Evolutionary conservation across 2,797 vertebrate genomes (phyloP).

Genomic region (Picus viridis): DNA sequence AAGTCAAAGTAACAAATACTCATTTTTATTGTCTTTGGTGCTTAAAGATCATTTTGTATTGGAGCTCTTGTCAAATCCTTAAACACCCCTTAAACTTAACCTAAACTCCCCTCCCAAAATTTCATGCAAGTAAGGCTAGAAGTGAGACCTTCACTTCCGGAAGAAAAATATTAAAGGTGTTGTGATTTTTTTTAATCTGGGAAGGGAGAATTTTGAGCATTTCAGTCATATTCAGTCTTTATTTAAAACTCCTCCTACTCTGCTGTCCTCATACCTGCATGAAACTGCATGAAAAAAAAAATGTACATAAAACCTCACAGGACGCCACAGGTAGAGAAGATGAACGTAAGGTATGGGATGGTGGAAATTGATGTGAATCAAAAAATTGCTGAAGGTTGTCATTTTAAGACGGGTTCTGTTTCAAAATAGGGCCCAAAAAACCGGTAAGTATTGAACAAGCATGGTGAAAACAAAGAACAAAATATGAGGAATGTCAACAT

Average conservation of each 20-base stretch:
- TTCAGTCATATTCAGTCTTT: not conserved
- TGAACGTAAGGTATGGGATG: not conserved
- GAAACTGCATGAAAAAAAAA: not conserved
- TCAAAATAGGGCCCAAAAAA: not conserved
- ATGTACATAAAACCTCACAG: not conserved
- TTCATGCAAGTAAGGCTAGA: not conserved
- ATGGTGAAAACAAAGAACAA: not conserved
- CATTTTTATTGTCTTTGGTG: not conserved
- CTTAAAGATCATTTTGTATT: not conserved
- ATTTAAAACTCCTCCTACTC: not conserved
- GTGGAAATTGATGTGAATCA: not conserved
- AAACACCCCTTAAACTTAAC: not conserved
- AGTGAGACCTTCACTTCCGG: not conserved
- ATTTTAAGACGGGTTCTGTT: not conserved
- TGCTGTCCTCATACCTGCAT: not conserved
- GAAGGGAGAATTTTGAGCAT: not conserved
- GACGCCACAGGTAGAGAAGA: not conserved
- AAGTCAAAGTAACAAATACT: not conserved
- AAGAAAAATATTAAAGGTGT: not conserved
- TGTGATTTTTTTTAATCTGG: not conserved
- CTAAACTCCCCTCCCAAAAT: rapidly evolving
- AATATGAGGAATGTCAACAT: not conserved
- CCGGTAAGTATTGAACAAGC: not conserved
- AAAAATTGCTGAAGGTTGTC: not conserved
- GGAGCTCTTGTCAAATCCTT: not conserved